A percentile compares a stretch with the other conserved stretches of the same genome.
These are phyloP conservation scores for Drosophila lacicola DNA, from an alignment of 2,888 invertebrate genomes.

Conservation along the genomic window DNA sequence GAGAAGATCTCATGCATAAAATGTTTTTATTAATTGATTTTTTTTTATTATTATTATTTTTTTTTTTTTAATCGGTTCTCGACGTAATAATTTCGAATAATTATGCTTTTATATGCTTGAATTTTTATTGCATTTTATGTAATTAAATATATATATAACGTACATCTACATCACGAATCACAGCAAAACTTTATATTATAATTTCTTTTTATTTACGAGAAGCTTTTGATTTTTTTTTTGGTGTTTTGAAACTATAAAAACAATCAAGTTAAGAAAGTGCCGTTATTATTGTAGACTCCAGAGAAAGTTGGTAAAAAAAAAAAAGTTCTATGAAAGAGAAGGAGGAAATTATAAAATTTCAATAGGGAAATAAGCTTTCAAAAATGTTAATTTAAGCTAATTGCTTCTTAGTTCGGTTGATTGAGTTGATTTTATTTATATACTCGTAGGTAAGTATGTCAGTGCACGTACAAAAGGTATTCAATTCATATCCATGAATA, in stretches of 20 bases:
- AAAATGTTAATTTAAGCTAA: slow-evolving; percentile 40
- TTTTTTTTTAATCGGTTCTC: slow-evolving; percentile 34
- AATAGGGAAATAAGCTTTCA: slow-evolving; percentile 32
- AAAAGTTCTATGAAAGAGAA: slow-evolving; percentile 22
- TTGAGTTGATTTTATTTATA: slow-evolving; percentile 62
- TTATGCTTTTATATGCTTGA: slow-evolving; percentile 65
- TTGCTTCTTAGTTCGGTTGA: slow-evolving; percentile 65
- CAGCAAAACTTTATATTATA: slow-evolving; percentile 84
- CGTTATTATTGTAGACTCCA: slow-evolving; percentile 29
- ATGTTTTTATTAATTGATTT: slow-evolving; percentile 36
- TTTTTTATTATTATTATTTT: slow-evolving; percentile 37
- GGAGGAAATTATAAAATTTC: slow-evolving; percentile 25
- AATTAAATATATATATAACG: slow-evolving; percentile 83
- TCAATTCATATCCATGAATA: slow-evolving; percentile 71
- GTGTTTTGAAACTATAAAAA: slow-evolving; percentile 32
- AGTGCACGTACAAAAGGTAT: slow-evolving; percentile 83
- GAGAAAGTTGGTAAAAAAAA: slow-evolving; percentile 34
- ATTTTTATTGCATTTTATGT: slow-evolving; percentile 76
- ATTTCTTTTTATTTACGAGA: slow-evolving; percentile 60
- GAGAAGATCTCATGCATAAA: slow-evolving; percentile 75
- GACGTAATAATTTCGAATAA: slow-evolving; percentile 73
- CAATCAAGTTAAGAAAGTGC: slow-evolving; percentile 21
- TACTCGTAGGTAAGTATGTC: slow-evolving; percentile 77
- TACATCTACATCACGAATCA: slow-evolving; percentile 81
- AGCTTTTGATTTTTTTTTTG: slow-evolving; percentile 52